Base-by-base conservation (phyloP, 2,113 vertebrate species). In the Polypterus senegalus region DNA sequence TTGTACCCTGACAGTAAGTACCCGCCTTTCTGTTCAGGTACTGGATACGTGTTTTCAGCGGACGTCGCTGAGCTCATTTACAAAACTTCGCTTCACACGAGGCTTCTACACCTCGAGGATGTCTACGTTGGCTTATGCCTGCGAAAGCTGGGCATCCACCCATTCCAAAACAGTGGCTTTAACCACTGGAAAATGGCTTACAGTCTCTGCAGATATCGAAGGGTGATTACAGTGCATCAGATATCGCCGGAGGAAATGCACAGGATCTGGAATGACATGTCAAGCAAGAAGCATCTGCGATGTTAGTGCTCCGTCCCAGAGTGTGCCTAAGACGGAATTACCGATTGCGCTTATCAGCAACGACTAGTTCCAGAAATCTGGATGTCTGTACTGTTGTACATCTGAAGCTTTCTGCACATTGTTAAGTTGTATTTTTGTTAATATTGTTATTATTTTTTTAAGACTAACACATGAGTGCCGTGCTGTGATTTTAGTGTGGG, bases 101-200 rank as follows among this genome's bases (percentile, higher is more conserved):
- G 91, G 77, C 89, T 98, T 69, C 87, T 99, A 71, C 95, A 97
- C 71, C 87, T 99, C 62, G 96, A 99, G 81, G 96, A 99, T 1
- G 96, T 99, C 7, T 99, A 98, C 0, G 96, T 99, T 61, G 96
- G 96, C 68, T 77, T 98, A 69, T 98, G 96, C 79, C 87, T 98
- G 73, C 85, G 93, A 52, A 98, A 98, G 76, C 77, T 98, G 67
- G 94, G 92, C 64, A 97, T 98, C 66, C 96, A 98, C 72, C 96
- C 96, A 57, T 98, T 94, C 79, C 96, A 98, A 82, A 98, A 98
- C 90, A 98, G 92, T 81, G 96, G 93, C 70, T 99, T 99, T 73
- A 98, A 99, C 84, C 95, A 98, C 81, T 97, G 96, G 95, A 98
- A 98, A 81, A 97, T 99, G 92, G 93, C 95, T 57, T 98, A 98